phyloP scores from a whole-genome alignment of 2,113 vertebrate species.

The Oostethus manadensis region DNA sequence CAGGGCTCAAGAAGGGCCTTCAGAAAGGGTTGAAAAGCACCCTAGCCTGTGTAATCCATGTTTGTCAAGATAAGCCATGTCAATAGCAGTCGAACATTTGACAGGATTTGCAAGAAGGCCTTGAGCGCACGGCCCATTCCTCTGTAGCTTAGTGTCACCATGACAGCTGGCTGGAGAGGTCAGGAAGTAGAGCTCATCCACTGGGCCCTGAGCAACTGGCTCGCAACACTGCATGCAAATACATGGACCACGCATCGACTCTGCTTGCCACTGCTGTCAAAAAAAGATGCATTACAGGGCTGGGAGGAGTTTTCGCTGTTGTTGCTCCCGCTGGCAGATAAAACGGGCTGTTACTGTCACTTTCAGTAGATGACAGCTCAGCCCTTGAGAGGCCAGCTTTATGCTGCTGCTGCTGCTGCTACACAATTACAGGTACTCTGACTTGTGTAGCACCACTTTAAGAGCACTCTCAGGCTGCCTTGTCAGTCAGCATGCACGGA shows the following conservation, averaged over 20 bases:
- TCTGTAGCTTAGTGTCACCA: slow-evolving; percentile 68
- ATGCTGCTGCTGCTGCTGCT: slow-evolving; percentile 84
- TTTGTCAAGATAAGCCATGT: slow-evolving; percentile 72
- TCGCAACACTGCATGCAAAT: slow-evolving; percentile 49
- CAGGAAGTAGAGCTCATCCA: slow-evolving; percentile 63
- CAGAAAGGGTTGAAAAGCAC: slow-evolving; percentile 54
- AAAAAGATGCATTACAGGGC: slow-evolving; percentile 46
- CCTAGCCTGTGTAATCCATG: slow-evolving; percentile 64
- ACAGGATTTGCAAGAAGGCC: slow-evolving; percentile 71
- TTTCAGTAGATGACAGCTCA: slow-evolving; percentile 91
- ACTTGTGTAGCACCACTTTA: slow-evolving; percentile 91
- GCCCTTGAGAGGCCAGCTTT: slow-evolving; percentile 84
- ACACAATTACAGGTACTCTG: slow-evolving; percentile 91
- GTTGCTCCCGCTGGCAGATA: slow-evolving; percentile 49
- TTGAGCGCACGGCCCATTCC: slow-evolving; percentile 64
- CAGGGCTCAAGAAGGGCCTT: slow-evolving; percentile 44
- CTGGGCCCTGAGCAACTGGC: slow-evolving; percentile 51
- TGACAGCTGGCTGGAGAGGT: slow-evolving; percentile 74
- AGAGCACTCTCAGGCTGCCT: slow-evolving; percentile 86
- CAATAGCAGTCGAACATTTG: slow-evolving; percentile 72
- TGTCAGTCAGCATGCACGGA: slow-evolving; percentile 88
- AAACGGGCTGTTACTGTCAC: slow-evolving; percentile 80
- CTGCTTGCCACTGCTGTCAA: slow-evolving; percentile 43
- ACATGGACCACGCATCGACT: slow-evolving; percentile 44
- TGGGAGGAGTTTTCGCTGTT: slow-evolving; percentile 35